These are phyloP conservation scores for Lottia gigantea DNA, from an alignment of 2,888 invertebrate species.

Conservation along the genomic window DNA sequence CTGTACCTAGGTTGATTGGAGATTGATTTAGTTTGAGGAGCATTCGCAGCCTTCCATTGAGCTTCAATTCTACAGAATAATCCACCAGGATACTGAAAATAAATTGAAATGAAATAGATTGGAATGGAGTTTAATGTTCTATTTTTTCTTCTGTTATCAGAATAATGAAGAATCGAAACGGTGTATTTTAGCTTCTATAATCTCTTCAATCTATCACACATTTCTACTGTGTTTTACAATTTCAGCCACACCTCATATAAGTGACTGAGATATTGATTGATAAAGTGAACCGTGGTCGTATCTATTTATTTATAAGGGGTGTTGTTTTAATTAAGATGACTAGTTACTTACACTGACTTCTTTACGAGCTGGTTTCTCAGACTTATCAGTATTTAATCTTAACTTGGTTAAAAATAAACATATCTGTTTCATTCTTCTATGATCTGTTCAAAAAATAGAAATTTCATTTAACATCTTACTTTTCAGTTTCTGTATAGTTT, in stretches of 20 bases:
- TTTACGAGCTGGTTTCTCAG: constrained; percentile 60
- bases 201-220: too few relatives aligned
- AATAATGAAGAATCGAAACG: too few relatives aligned
- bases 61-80: constrained; percentile 62
- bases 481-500: background rate
- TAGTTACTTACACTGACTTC: constrained; percentile 36
- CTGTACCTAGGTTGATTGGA: background rate
- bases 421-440: constrained; percentile 65
- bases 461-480: too few relatives aligned
- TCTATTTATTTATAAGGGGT: too few relatives aligned
- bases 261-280: too few relatives aligned
- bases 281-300: too few relatives aligned
- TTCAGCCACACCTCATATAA: too few relatives aligned
- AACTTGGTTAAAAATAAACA: constrained; percentile 62
- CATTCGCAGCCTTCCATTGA: constrained; percentile 58
- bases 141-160: too few relatives aligned
- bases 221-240: too few relatives aligned
- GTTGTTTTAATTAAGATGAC: too few relatives aligned
- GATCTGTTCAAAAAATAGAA: constrained; percentile 49
- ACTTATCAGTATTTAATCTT: constrained; percentile 57
- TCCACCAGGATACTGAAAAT: constrained; percentile 62
- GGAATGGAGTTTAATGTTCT: background rate
- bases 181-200: too few relatives aligned
- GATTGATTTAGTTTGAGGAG: constrained; percentile 29
- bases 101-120: constrained; percentile 14